A percentile compares a stretch with the other conserved stretches of the same genome.
Conservation (phyloP, 1,140 invertebrate genomes). For the Muscidifurax raptorellus region DNA sequence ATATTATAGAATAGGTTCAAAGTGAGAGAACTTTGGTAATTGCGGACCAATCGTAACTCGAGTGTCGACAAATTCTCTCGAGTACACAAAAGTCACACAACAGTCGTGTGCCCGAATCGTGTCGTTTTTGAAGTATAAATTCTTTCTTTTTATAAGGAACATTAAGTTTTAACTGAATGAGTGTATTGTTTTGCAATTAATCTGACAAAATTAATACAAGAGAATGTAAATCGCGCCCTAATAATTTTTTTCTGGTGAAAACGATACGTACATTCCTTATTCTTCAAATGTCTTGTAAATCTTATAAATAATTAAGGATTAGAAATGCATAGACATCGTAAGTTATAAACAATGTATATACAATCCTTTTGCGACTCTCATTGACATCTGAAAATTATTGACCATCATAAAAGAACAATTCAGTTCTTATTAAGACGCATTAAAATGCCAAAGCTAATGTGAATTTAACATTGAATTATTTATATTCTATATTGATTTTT, state of each 20-base stretch:
- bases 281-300: not conserved
- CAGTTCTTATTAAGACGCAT: not conserved
- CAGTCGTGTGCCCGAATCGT: too few species aligned
- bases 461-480: not conserved
- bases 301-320: not conserved
- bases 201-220: not conserved
- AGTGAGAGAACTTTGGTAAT: slow-evolving; percentile 26
- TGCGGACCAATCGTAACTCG: slow-evolving; percentile 39
- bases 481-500: not conserved
- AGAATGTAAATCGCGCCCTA: not conserved
- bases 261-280: not conserved
- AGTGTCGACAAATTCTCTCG: not conserved
- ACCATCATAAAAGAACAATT: not conserved
- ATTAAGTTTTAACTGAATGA: not conserved
- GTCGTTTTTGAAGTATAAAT: too few species aligned
- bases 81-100: not conserved
- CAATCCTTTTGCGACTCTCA: not conserved
- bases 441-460: not conserved
- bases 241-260: not conserved
- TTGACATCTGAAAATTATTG: not conserved
- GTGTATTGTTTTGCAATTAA: not conserved
- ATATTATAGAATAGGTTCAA: slow-evolving; percentile 27
- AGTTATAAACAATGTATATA: not conserved
- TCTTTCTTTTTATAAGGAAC: not conserved
- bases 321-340: not conserved